Base-by-base conservation (phyloP, 2,888 invertebrate genomes). In the Chloromyia formosa region DNA sequence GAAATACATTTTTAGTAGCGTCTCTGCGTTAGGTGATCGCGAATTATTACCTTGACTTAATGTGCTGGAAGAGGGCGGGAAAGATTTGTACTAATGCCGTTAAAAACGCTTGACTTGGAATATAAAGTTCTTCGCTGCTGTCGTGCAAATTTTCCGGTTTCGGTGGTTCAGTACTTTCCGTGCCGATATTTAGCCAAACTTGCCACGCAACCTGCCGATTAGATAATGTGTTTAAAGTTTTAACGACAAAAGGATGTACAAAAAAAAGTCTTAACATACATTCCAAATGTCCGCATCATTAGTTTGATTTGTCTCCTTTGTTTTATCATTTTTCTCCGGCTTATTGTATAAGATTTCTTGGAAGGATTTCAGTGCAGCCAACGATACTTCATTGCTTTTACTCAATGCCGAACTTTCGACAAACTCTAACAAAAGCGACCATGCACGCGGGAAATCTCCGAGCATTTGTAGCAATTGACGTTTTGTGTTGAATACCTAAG, bases 21-120 rank as follows among this genome's bases (percentile, higher is more conserved):
- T n/a, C 22, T 9, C 10, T 35, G 27, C 27, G 27, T 4, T 35
- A 35, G 18, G 23, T 3, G n/a, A 18, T 58, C 2, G 23, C 7
- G 9, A 54, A 35, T 35, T 35, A 35, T 4, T 78, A 93, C 90
- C 91, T 91, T 75, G 89, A 86, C 82, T 92, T 90, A 80, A 97
- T 94, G 81, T 96, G 95, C 79, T 94, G 94, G 87, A 97, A 98
- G 76, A 98, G 92, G 75, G 94, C 93, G 3, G 97, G 97, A 85
- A 98, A 98, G 82, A 97, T 96, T 86, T 97, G 97, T 78, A 98
- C 93, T 16, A 98, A 88, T 0, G 97, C 95, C 0, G 97, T 96
- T 73, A 98, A 89, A 87, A 97, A 98, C 77, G 94, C 93, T 82
- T 97, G 94, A 22, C 96, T 94, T 0, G 98, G 97, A 75, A 96